These are phyloP conservation scores for Orestias chungarensis DNA, from an alignment of 2,797 vertebrate species.

Conservation along the genomic window DNA sequence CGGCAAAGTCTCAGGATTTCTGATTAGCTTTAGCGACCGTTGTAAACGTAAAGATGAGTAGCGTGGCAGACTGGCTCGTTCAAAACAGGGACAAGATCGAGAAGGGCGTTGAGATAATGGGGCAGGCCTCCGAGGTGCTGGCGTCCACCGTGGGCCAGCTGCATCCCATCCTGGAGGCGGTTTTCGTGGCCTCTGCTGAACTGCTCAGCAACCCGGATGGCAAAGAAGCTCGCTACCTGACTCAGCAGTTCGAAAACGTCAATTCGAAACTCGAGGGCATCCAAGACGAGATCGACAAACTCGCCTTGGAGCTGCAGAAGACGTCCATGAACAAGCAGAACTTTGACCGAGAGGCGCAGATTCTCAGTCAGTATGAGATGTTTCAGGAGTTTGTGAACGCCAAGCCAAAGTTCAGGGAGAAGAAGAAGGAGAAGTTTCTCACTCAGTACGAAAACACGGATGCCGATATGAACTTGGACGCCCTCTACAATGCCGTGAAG, in stretches of 20 bases:
- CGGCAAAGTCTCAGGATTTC: slow-evolving; percentile 56
- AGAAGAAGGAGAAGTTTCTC: slow-evolving; percentile 82
- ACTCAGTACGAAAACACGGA: slow-evolving; percentile 80
- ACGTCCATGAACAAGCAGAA: slow-evolving; percentile 82
- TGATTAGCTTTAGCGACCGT: slow-evolving; percentile 40
- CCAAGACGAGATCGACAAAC: slow-evolving; percentile 73
- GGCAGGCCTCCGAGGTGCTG: slow-evolving; percentile 80
- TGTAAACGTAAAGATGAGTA: slow-evolving; percentile 70
- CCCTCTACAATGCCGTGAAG: slow-evolving; percentile 77
- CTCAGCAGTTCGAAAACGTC: slow-evolving; percentile 77
- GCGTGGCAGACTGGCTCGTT: slow-evolving; percentile 80
- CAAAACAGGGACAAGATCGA: slow-evolving; percentile 82
- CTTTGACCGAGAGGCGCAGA: slow-evolving; percentile 80
- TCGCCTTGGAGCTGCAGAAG: slow-evolving; percentile 73
- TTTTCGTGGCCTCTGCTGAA: slow-evolving; percentile 79
- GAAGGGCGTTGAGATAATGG: slow-evolving; percentile 84
- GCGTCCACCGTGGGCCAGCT: slow-evolving; percentile 82
- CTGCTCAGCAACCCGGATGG: slow-evolving; percentile 80
- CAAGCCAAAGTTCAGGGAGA: slow-evolving; percentile 78
- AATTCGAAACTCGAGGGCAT: slow-evolving; percentile 79
- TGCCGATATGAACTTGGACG: slow-evolving; percentile 78
- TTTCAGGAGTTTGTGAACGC: slow-evolving; percentile 83
- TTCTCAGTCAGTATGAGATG: slow-evolving; percentile 84
- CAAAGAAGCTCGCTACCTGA: slow-evolving; percentile 79
- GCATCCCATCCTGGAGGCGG: slow-evolving; percentile 81